Conservation (phyloP, 53 echinoderm and acorn worm species). For the Echinarachnius parma region DNA sequence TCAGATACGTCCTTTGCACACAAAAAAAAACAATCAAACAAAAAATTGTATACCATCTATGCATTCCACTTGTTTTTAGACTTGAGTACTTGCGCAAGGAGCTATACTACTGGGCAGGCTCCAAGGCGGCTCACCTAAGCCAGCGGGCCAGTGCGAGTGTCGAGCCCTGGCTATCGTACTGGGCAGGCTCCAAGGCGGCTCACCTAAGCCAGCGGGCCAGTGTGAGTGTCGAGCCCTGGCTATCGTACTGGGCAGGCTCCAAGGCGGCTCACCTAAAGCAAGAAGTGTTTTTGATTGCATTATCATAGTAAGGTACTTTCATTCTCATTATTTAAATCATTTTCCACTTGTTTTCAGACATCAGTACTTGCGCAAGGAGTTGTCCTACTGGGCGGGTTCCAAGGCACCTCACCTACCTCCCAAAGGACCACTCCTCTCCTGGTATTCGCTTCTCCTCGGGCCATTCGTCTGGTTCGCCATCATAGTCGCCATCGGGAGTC, state of each 20-base stretch:
- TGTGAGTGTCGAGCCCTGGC: no score
- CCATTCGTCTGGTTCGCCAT: conserved; percentile 61
- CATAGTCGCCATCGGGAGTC: conserved; percentile 32
- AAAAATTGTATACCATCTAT: no score
- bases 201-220: no score
- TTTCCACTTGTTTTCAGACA: conserved; percentile 56
- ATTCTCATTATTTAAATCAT: not conserved
- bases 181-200: conserved; percentile 53
- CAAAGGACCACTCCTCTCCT: conserved; percentile 78
- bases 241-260: conserved; percentile 60
- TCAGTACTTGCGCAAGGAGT: conserved; percentile 56
- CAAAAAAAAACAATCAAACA: no score
- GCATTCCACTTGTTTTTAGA: no score
- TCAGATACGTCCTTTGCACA: no score
- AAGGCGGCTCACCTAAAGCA: conserved; percentile 43
- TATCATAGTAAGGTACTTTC: no score
- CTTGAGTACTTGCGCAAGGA: conserved; percentile 65
- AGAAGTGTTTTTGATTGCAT: no score
- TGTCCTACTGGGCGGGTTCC: conserved; percentile 60
- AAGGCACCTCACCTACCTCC: conserved; percentile 60
- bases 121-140: conserved; percentile 42
- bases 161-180: conserved; percentile 60
- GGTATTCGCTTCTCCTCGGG: conserved; percentile 74
- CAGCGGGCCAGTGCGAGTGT: no score
- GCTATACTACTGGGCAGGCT: conserved; percentile 60